Base-by-base conservation (phyloP, 2,113 vertebrate genomes). In the Leucosticte australis region DNA sequence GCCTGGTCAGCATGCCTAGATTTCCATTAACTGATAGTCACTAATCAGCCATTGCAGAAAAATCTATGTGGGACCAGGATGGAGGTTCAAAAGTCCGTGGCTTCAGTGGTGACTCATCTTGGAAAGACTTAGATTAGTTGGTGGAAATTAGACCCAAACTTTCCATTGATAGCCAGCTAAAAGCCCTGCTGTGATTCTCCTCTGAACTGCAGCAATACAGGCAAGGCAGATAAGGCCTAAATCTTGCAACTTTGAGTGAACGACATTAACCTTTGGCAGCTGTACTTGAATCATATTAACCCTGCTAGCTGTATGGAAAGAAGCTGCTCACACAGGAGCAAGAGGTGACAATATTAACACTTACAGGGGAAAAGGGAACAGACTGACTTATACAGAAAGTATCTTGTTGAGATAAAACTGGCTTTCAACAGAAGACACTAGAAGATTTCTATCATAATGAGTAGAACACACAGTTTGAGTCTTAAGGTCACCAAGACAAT, bases 1-100 rank as follows among this genome's bases (percentile, higher is more conserved):
- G 11, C 22, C 37, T 65, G 53, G 11, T 9, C 20, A 91, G 53
- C 22, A 27, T 0, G 0, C 23, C 6, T 26, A 42, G 13, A 10
- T 91, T 92, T 89, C 41, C 50, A 65, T 65, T 84, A 69, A 78
- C 15, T 75, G 41, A n/a, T 27, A 42, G 24, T n/a, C 52, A 63
- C 15, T 52, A 37, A 35, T 50, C 17, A 70, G 41, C 39, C 26
- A 39, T 6, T 53, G 49, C 41, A 94, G 62, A 64, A 92, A 79
- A 73, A 50, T 50, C 31, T 41, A 1, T 37, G 35, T 2, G 2
- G 22, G 33, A 62, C 30, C 0, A 0, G 70, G 47, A 21, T 5
- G 8, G 20, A 10, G 9, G 46, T 70, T 86, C 55, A 39, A 44
- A 80, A 92, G 75, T 44, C 42, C 3, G 2, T 53, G 5, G 55